Conservation (phyloP, 2,113 vertebrate species). For the Stegastes partitus region DNA sequence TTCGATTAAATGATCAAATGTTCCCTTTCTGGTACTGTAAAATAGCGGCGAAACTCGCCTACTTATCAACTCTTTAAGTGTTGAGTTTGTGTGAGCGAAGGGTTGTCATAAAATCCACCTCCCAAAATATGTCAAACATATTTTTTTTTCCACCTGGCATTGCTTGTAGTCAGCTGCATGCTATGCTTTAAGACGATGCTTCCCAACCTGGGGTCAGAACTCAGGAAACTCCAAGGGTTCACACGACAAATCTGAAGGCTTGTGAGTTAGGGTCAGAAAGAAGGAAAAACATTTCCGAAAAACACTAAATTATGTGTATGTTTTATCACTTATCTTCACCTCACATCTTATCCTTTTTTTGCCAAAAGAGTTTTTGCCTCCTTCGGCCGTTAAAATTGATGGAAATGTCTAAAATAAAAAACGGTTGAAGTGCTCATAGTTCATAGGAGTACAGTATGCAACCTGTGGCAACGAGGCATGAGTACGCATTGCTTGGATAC, state of each 20-base stretch:
- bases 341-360: background rate
- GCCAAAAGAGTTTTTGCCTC: background rate
- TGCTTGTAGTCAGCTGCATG: background rate
- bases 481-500: background rate
- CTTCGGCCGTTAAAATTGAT: background rate
- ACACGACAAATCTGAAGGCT: background rate
- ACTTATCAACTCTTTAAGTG: too few relatives aligned
- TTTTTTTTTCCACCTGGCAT: too few relatives aligned
- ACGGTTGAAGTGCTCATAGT: background rate
- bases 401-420: background rate
- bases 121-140: too few relatives aligned
- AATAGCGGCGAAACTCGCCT: background rate
- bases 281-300: background rate
- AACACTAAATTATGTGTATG: background rate
- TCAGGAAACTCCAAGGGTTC: too few relatives aligned
- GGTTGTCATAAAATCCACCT: too few relatives aligned
- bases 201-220: background rate
- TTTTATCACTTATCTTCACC: background rate
- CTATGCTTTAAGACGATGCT: background rate
- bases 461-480: background rate
- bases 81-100: too few relatives aligned
- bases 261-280: background rate
- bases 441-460: background rate
- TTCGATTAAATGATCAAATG: background rate
- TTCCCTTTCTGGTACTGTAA: background rate